phyloP scores from a whole-genome alignment of 2,113 vertebrate species.

The Hypanus sabinus region DNA sequence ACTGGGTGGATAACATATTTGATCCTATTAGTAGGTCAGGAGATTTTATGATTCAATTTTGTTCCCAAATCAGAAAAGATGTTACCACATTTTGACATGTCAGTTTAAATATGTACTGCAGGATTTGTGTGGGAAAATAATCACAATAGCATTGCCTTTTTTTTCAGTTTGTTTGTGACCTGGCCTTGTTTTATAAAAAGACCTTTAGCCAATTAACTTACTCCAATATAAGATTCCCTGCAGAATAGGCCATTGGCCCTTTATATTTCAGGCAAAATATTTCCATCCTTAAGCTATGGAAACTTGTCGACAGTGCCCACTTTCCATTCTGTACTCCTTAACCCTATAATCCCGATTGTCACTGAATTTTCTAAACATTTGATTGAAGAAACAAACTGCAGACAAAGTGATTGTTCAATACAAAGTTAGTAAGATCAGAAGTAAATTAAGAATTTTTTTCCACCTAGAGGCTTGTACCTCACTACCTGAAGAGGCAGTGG shows the following conservation, averaged over 20 bases:
- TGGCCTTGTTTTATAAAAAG: constrained; percentile 26
- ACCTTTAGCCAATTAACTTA: constrained; percentile 28
- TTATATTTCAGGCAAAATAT: neutral
- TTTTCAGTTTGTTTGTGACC: constrained; percentile 29
- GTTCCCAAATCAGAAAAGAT: neutral
- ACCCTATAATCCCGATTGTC: neutral
- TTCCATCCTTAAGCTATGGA: constrained; percentile 23
- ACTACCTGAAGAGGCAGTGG: too few relatives aligned
- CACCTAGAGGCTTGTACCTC: too few relatives aligned
- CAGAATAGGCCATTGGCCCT: neutral
- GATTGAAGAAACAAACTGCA: too few relatives aligned
- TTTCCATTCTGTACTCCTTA: constrained; percentile 18
- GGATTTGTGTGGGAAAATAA: constrained; percentile 37
- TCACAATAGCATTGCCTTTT: constrained; percentile 15
- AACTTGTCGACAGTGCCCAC: constrained; percentile 11
- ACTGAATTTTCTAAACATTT: too few relatives aligned
- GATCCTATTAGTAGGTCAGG: neutral
- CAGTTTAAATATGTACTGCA: constrained; percentile 31
- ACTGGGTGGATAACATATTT: neutral
- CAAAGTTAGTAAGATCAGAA: too few relatives aligned
- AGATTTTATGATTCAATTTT: neutral
- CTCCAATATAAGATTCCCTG: constrained; percentile 5
- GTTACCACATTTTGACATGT: neutral
- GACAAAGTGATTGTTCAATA: too few relatives aligned
- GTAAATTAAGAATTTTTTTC: too few relatives aligned